These are phyloP conservation scores for Lamellibrachia luymesi DNA, from an alignment of 1,140 invertebrate species.

Conservation along the genomic window DNA sequence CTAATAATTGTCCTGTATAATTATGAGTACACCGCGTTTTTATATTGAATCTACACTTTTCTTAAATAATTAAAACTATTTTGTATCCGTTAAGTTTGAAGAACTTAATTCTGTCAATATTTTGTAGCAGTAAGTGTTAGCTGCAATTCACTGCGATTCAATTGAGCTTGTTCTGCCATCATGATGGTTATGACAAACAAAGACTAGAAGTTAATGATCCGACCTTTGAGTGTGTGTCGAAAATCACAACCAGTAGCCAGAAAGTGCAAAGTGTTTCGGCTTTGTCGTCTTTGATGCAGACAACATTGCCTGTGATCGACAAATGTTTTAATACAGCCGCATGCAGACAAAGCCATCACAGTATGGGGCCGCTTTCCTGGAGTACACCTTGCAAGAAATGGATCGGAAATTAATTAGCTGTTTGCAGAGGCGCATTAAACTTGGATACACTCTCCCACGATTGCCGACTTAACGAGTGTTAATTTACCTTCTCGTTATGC, in stretches of 20 bases:
- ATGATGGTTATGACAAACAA: neutral
- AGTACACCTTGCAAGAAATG: neutral
- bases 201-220: neutral
- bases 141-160: neutral
- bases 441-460: neutral
- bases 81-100: neutral
- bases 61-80: neutral
- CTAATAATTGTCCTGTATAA: no score
- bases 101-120: neutral
- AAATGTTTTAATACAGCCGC: neutral
- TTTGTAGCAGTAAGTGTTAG: neutral
- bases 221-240: neutral
- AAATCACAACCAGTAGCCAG: neutral
- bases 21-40: no score
- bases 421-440: neutral
- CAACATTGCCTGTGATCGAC: neutral
- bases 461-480: neutral
- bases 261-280: neutral
- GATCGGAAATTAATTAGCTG: constrained; percentile 5
- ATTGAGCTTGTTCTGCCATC: neutral
- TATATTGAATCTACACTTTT: neutral
- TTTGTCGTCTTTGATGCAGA: neutral
- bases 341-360: neutral
- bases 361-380: neutral
- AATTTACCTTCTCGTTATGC: neutral